Base-by-base conservation (phyloP, 2,113 vertebrate species). In the Protomyctophum bolini region DNA sequence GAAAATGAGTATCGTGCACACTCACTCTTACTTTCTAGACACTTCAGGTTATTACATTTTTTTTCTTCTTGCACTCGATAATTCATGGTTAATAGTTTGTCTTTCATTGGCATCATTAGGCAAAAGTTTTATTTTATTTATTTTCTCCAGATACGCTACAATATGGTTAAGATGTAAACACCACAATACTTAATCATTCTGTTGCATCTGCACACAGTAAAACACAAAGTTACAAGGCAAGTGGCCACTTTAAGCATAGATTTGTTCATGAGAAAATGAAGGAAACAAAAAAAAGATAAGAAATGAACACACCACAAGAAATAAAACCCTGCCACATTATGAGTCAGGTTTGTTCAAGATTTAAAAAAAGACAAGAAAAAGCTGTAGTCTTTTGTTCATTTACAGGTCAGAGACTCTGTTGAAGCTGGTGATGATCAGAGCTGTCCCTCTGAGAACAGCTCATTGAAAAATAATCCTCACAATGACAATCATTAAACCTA, bases 191-290 rank as follows among this genome's bases (percentile, higher is more conserved):
- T 73, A 83, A 86, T 88, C 68, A 85, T 80, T 89, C 33, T 80
- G 91, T 68, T 81, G 85, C 89, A 87, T 90, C 87, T 82, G 79
- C 89, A 91, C 82, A 91, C 88, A 91, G 70, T 90, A 91, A 89
- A 94, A 93, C 87, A 92, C 86, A 86, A 90, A 80, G 86, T 91
- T 91, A 94, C 91, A 92, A 92, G 92, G 92, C 92, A 92, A 92
- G 87, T 91, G 90, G 89, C 87, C 87, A 91, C 85, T 76, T 76
- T 82, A 91, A 92, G 89, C 90, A 91, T 88, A 92, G 88, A 91
- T 93, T 91, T 91, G 92, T 92, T 92, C 89, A 89, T 82, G 76
- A 79, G 68, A 63, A 54, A 46, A 45, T 50, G 58, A 60, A 62
- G 69, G 73, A 76, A 49, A 84, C 72, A 79, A 62, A 61, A 82